Base-by-base conservation (phyloP, 2,888 invertebrate genomes). In the Spisula subtruncata region DNA sequence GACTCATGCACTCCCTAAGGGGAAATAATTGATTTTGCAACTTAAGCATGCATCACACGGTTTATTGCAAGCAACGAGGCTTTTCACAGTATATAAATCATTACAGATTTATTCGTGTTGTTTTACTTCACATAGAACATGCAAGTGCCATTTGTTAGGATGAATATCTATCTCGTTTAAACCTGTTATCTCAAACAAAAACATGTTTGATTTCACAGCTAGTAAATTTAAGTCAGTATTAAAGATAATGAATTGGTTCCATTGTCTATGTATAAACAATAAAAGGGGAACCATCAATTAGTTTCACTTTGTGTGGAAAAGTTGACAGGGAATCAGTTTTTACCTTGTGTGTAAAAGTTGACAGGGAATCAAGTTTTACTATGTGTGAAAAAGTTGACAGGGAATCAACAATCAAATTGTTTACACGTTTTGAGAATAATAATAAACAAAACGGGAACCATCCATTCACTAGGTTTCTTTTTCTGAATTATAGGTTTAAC, bases 1-100 rank as follows among this genome's bases (percentile, higher is more conserved):
- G 84, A 84, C 29, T 84, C 84, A 84, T 32, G 48, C 71, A 32
- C 14, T 84, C 75, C 51, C 84, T 20, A 32, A 29, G 66, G 84
- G 18, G 75, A 75, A 32, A 75, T 12, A 75, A 75, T 75, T 75
- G 75, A 75, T 75, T 75, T 75, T 75, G 35, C 35, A 75, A 75
- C 75, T 16, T 35, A 41, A 75, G 60, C 35, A 75, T 75, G 75
- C 75, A 75, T 75, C 75, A 35, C 75, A 75, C 29, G 1, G 32
- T 75, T 35, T 41, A 41, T 41, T 35, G 16, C 75, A 14, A 75
- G 75, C 75, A 75, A 32, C 32, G 32, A 75, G 35, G 75, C 8
- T 25, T 66, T 41, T 66, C 60, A 12, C 60, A 66, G 60, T 66
- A 66, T 66, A 66, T 66, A 66, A 66, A 66, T 66, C 60, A 66